Conservation (phyloP, 2,888 invertebrate species). For the Galerucella calmariensis region DNA sequence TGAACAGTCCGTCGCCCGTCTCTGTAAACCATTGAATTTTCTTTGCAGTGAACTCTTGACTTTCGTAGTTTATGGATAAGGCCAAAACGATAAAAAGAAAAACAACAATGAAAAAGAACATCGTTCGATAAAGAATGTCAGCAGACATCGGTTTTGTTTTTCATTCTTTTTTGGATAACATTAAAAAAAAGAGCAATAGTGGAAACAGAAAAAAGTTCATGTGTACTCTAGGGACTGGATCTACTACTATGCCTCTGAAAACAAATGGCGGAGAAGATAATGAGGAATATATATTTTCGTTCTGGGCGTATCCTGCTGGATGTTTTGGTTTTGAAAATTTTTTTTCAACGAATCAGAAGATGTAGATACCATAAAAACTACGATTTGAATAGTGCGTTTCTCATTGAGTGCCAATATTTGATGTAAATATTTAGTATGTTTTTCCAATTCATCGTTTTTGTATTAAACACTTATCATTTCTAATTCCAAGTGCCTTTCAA, state of each 20-base stretch:
- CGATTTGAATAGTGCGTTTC: too few relatives aligned
- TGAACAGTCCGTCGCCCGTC: background rate
- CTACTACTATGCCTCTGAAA: conserved; percentile 5
- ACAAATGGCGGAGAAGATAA: conserved; percentile 19
- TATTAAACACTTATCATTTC: too few relatives aligned
- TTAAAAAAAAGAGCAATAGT: background rate
- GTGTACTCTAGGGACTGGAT: background rate
- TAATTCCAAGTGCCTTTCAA: too few relatives aligned
- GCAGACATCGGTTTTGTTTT: conserved; percentile 10
- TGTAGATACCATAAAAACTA: background rate
- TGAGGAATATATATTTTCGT: conserved; percentile 14
- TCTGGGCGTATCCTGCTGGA: background rate
- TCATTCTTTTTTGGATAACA: conserved; percentile 2
- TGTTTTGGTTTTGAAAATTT: background rate
- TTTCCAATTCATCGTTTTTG: too few relatives aligned
- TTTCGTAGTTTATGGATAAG: conserved; percentile 19
- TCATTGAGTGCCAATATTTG: too few relatives aligned
- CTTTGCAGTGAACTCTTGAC: conserved; percentile 14
- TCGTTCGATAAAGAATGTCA: conserved; percentile 20
- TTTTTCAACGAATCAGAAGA: background rate
- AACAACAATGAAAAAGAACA: conserved; percentile 22
- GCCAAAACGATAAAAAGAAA: conserved; percentile 18
- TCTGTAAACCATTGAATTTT: conserved; percentile 6
- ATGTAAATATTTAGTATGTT: too few relatives aligned
- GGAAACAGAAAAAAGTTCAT: conserved; percentile 9